A percentile compares a stretch with the other conserved stretches of the same genome.
Conservation (phyloP, 2,113 vertebrate species). For the Sphaerodactylus townsendi region DNA sequence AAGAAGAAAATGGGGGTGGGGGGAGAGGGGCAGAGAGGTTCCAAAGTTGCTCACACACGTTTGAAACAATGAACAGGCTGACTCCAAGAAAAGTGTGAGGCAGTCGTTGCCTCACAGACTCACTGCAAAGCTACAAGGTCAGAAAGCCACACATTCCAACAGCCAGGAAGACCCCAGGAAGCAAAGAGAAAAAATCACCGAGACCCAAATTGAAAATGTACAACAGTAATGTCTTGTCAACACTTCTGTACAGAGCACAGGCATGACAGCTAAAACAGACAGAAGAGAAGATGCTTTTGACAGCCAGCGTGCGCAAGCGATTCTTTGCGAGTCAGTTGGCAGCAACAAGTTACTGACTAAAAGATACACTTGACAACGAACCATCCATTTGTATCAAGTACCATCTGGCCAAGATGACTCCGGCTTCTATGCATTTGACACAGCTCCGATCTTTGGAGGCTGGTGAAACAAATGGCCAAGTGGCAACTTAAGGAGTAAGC, state of each 20-base stretch:
- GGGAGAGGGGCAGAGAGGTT: background rate
- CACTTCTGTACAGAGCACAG: slow-evolving; percentile 86
- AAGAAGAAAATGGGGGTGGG: background rate
- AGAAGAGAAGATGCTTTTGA: slow-evolving; percentile 87
- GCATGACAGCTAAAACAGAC: slow-evolving; percentile 87
- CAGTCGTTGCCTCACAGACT: slow-evolving; percentile 5
- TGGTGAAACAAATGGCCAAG: slow-evolving; percentile 81
- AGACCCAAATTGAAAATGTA: slow-evolving; percentile 85
- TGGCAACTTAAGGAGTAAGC: slow-evolving; percentile 73
- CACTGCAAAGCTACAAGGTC: slow-evolving; percentile 55
- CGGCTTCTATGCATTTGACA: slow-evolving; percentile 82
- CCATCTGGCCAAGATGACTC: slow-evolving; percentile 83
- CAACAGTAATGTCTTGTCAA: slow-evolving; percentile 87
- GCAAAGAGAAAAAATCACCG: slow-evolving; percentile 76
- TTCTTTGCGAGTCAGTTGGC: slow-evolving; percentile 84
- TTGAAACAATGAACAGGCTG: slow-evolving; percentile 28
- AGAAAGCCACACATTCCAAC: slow-evolving; percentile 71
- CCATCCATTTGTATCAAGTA: slow-evolving; percentile 83
- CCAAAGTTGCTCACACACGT: slow-evolving; percentile 4
- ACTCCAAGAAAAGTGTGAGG: slow-evolving; percentile 54
- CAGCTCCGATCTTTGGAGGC: slow-evolving; percentile 76
- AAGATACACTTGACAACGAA: slow-evolving; percentile 85
- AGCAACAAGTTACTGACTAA: slow-evolving; percentile 86
- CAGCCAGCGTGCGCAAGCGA: slow-evolving; percentile 84
- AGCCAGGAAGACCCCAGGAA: slow-evolving; percentile 74